A percentile compares a stretch with the other conserved stretches of the same genome.
These are phyloP conservation scores for Malaclemys terrapin DNA, from an alignment of 2,113 vertebrate species.

Conservation along the genomic window DNA sequence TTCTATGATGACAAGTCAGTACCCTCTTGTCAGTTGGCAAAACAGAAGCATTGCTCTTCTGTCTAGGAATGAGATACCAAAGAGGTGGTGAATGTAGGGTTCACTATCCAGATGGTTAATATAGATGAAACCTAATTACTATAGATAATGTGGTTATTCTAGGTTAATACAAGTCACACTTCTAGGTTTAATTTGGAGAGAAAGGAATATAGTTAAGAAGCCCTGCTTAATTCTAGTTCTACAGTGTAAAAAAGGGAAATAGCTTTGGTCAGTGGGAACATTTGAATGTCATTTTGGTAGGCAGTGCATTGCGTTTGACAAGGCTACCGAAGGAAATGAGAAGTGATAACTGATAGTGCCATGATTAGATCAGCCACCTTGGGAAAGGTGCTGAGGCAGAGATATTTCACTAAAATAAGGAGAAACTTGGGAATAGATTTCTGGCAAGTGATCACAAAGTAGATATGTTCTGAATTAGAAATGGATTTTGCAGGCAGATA, in stretches of 20 bases:
- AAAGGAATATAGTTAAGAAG: not conserved
- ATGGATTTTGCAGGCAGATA: constrained; percentile 82
- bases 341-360: constrained; percentile 78
- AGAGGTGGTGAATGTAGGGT: not conserved
- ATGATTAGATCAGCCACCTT: constrained; percentile 83
- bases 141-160: not conserved
- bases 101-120: not conserved
- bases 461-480: constrained; percentile 83
- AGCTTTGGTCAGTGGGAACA: constrained; percentile 44
- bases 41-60: constrained; percentile 39
- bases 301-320: constrained; percentile 72
- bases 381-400: constrained; percentile 84
- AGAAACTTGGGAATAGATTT: constrained; percentile 80
- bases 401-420: constrained; percentile 83
- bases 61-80: not conserved
- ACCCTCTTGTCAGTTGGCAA: constrained; percentile 37
- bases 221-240: not conserved
- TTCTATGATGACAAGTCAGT: constrained; percentile 52
- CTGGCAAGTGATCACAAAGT: constrained; percentile 71
- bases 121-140: constrained; percentile 24
- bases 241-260: not conserved
- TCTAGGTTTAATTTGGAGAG: not conserved
- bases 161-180: not conserved
- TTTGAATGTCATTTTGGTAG: constrained; percentile 75
- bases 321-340: constrained; percentile 78